phyloP scores from a whole-genome alignment of 2,888 invertebrate genomes.

The Ceraclea dissimilis region DNA sequence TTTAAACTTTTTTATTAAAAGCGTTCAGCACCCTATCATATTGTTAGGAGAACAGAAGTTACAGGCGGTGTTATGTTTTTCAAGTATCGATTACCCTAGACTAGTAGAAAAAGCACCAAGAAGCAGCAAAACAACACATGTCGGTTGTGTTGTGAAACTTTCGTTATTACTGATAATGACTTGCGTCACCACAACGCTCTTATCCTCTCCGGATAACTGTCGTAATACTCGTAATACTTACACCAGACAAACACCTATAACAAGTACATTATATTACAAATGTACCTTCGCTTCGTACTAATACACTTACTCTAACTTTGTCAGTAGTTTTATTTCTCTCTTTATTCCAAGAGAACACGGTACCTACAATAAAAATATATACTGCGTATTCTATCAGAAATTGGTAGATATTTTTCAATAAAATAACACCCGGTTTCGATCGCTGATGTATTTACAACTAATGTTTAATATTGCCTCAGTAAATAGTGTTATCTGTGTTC shows the following conservation, averaged over 20 bases:
- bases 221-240: constrained; percentile 6
- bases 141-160: constrained; percentile 19
- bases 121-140: constrained; percentile 17
- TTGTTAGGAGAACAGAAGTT: constrained; percentile 7
- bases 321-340: too few relatives aligned
- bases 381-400: too few relatives aligned
- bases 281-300: too few relatives aligned
- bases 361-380: too few relatives aligned
- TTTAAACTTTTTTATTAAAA: constrained; percentile 19
- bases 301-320: too few relatives aligned
- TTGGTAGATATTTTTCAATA: too few relatives aligned
- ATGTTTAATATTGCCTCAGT: too few relatives aligned
- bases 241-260: constrained; percentile 2
- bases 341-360: too few relatives aligned
- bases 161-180: constrained; percentile 25
- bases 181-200: background rate
- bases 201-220: background rate
- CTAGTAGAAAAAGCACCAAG: constrained; percentile 11
- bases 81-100: constrained; percentile 22
- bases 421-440: too few relatives aligned
- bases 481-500: too few relatives aligned
- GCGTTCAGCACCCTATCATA: constrained; percentile 14
- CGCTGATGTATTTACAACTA: too few relatives aligned
- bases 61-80: constrained; percentile 18
- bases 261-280: background rate